phyloP scores from a whole-genome alignment of 1,140 invertebrate species.

The Latrodectus geometricus region DNA sequence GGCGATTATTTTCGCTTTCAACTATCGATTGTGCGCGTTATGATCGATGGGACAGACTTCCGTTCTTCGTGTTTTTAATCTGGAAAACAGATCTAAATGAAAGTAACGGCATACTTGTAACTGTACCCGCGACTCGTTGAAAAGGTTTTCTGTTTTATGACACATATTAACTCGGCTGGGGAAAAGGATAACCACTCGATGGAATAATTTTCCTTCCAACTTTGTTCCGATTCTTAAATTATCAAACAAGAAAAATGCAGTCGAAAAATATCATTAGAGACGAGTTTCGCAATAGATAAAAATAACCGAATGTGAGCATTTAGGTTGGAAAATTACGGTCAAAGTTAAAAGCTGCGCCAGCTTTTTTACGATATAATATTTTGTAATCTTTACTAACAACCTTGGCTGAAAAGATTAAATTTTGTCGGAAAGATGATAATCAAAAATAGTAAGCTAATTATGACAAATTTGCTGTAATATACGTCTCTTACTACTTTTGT shows the following conservation, averaged over 20 bases:
- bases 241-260: not conserved
- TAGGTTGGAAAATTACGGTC: too few relatives aligned
- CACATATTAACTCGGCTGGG: not conserved
- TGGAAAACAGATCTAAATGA: not conserved
- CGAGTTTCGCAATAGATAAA: too few relatives aligned
- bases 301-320: too few relatives aligned
- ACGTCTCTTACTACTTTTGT: too few relatives aligned
- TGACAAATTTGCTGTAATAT: too few relatives aligned
- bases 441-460: too few relatives aligned
- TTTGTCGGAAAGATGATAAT: too few relatives aligned
- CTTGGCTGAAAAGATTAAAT: too few relatives aligned
- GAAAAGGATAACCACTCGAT: not conserved
- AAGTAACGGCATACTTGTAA: not conserved
- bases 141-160: not conserved
- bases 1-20: not conserved
- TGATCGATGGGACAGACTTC: not conserved
- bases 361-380: too few relatives aligned
- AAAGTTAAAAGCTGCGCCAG: too few relatives aligned
- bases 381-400: too few relatives aligned
- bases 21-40: not conserved
- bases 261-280: too few relatives aligned
- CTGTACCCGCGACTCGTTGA: not conserved
- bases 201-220: not conserved
- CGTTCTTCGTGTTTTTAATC: not conserved
- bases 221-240: not conserved